Percentiles rank a stretch among this genome's conserved stretches.
phyloP scores from a whole-genome alignment of 2,888 invertebrate genomes.

The Hyppa rectilinea region DNA sequence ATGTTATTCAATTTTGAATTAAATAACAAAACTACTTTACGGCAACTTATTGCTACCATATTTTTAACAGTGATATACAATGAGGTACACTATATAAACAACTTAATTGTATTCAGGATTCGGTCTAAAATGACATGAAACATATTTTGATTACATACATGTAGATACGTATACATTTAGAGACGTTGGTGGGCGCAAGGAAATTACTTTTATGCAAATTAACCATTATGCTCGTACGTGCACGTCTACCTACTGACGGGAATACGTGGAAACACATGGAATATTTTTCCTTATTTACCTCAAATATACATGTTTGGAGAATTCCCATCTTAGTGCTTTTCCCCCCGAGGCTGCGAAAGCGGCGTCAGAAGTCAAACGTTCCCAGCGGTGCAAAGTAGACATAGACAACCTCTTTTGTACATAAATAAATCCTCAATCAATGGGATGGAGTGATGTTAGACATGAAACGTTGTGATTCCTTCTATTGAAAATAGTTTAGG shows the following conservation, averaged over 20 bases:
- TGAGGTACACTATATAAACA: neutral
- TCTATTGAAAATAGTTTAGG: neutral
- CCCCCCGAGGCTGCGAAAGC: slow-evolving; percentile 29
- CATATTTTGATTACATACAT: slow-evolving; percentile 39
- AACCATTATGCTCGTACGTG: slow-evolving; percentile 74
- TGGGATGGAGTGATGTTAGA: neutral
- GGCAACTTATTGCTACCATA: neutral
- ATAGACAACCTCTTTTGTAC: slow-evolving; percentile 27
- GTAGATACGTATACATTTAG: slow-evolving; percentile 22
- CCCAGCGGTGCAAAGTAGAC: slow-evolving; percentile 19
- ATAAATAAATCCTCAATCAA: slow-evolving; percentile 39
- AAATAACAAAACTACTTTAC: neutral
- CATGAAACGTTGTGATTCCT: neutral
- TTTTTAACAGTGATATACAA: slow-evolving; percentile 9
- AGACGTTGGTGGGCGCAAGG: slow-evolving; percentile 62
- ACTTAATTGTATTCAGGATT: slow-evolving; percentile 39
- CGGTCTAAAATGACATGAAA: slow-evolving; percentile 43
- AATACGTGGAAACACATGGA: slow-evolving; percentile 18
- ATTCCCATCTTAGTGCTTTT: slow-evolving; percentile 31
- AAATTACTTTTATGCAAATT: slow-evolving; percentile 85
- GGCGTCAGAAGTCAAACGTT: slow-evolving; percentile 42
- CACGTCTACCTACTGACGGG: slow-evolving; percentile 61
- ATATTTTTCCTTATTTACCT: slow-evolving; percentile 42
- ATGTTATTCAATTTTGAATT: too few species aligned
- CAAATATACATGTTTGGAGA: slow-evolving; percentile 27